phyloP scores from a whole-genome alignment of 1,140 invertebrate species.

The Mya arenaria region DNA sequence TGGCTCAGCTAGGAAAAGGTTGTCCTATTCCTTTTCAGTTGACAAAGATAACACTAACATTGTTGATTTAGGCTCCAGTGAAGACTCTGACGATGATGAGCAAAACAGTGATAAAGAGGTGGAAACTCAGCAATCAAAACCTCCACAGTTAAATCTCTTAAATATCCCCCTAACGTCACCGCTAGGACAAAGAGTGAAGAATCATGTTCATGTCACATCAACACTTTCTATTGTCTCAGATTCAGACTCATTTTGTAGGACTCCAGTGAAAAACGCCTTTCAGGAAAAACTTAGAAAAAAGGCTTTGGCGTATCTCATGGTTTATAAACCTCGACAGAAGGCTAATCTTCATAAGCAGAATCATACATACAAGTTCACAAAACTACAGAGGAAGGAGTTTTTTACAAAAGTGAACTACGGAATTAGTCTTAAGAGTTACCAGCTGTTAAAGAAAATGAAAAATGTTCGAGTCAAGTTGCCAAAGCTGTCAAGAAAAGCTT shows the following conservation, averaged over 20 bases:
- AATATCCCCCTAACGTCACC: constrained; percentile 71
- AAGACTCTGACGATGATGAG: constrained; percentile 46
- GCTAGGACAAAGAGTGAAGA: constrained; percentile 72
- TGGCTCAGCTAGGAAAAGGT: constrained; percentile 45
- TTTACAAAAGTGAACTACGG: constrained; percentile 61
- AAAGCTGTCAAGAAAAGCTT: constrained; percentile 59
- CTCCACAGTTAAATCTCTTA: constrained; percentile 63
- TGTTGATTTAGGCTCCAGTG: constrained; percentile 6
- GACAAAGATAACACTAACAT: constrained; percentile 54
- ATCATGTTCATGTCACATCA: constrained; percentile 69
- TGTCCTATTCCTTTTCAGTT: constrained; percentile 57
- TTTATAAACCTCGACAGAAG: constrained; percentile 65
- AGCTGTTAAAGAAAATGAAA: constrained; percentile 59
- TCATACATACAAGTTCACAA: constrained; percentile 72
- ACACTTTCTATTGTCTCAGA: constrained; percentile 65
- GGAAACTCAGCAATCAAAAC: constrained; percentile 4
- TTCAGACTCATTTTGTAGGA: constrained; percentile 71
- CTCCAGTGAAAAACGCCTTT: constrained; percentile 69
- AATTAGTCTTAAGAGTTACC: constrained; percentile 62
- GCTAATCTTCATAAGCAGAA: constrained; percentile 55
- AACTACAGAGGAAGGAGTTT: constrained; percentile 64
- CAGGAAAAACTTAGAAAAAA: constrained; percentile 68
- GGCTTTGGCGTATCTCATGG: constrained; percentile 62
- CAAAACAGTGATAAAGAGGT: too few species aligned
- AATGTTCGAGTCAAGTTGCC: constrained; percentile 63